Conservation (phyloP, 1,140 invertebrate genomes). For the Bombus sylvicola region DNA sequence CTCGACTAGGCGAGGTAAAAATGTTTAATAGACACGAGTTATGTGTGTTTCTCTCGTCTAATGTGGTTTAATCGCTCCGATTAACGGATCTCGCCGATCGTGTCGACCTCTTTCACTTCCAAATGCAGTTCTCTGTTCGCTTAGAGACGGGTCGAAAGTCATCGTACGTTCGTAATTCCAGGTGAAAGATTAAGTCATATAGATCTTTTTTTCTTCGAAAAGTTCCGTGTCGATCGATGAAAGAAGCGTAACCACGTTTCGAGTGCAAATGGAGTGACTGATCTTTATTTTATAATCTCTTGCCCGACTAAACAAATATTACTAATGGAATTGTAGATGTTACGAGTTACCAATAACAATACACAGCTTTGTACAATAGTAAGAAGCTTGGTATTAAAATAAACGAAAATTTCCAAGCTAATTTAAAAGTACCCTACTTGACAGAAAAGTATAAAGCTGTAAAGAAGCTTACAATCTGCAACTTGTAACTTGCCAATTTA, state of each 20-base stretch:
- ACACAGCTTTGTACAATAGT: too few species aligned
- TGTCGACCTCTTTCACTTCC: slow-evolving; percentile 12
- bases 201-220: too few species aligned
- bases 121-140: neutral
- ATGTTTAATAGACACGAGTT: slow-evolving; percentile 60
- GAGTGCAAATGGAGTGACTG: neutral
- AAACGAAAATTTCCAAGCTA: too few species aligned
- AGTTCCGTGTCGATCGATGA: too few species aligned
- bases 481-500: too few species aligned
- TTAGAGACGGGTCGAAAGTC: neutral
- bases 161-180: too few species aligned
- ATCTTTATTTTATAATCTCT: neutral
- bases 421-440: too few species aligned
- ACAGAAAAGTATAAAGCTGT: too few species aligned
- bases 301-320: neutral
- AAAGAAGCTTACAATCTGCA: too few species aligned
- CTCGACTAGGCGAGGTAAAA: slow-evolving; percentile 50
- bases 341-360: too few species aligned
- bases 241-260: neutral
- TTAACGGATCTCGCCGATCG: slow-evolving; percentile 41
- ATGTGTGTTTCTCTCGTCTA: slow-evolving; percentile 46
- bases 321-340: neutral
- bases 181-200: too few species aligned
- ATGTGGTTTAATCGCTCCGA: slow-evolving; percentile 46
- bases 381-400: too few species aligned